Evolutionary conservation across 2,113 vertebrate species (phyloP).

Genomic region (Oncorhynchus clarkii): DNA sequence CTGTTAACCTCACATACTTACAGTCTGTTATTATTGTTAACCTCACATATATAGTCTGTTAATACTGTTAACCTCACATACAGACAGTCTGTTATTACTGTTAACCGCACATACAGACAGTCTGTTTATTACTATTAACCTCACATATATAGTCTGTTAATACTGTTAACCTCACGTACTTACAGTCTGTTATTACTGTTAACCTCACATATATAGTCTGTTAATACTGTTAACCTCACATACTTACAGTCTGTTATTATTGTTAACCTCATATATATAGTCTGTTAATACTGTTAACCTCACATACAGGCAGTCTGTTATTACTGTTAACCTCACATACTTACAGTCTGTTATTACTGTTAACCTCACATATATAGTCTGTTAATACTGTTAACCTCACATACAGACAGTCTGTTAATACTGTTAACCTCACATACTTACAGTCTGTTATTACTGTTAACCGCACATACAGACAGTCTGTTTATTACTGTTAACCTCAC

Average conservation of each 20-base stretch:
- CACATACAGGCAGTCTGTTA: background rate
- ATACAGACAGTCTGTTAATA: background rate
- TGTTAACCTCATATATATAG: background rate
- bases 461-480: background rate
- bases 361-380: background rate
- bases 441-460: too few relatives aligned
- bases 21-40: too few relatives aligned
- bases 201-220: background rate
- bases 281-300: background rate
- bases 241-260: background rate
- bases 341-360: background rate
- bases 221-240: slow-evolving; percentile 3
- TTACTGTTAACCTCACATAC: slow-evolving; percentile 3
- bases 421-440: background rate
- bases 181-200: background rate
- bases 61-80: too few relatives aligned
- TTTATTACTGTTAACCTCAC: background rate
- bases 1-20: too few relatives aligned
- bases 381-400: slow-evolving; percentile 2
- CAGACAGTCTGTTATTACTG: background rate
- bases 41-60: too few relatives aligned
- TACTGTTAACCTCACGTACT: background rate
- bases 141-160: background rate
- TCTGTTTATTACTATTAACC: background rate
- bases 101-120: background rate